Evolutionary conservation across 2,888 invertebrate species (phyloP).

Genomic region (Crepidodera aurea): DNA sequence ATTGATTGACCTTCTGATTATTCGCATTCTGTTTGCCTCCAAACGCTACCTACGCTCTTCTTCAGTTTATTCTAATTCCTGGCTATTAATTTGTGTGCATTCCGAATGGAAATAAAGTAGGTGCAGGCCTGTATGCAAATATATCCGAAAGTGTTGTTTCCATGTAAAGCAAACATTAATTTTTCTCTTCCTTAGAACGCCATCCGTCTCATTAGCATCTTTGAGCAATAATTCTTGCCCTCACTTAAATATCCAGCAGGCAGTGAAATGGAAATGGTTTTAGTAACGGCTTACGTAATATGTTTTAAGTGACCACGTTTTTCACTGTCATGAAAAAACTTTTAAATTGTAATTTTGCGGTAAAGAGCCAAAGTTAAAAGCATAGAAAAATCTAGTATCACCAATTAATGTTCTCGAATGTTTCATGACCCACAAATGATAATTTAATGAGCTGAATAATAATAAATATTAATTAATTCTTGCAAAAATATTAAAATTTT

Average conservation of each 20-base stretch:
- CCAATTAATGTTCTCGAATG: too few relatives aligned
- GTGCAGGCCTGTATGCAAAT: not conserved
- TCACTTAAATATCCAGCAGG: slow-evolving; percentile 9
- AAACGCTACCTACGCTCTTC: too few relatives aligned
- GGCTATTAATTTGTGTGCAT: too few relatives aligned
- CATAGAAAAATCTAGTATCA: too few relatives aligned
- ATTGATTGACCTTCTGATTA: too few relatives aligned
- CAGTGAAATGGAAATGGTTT: not conserved
- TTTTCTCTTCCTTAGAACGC: slow-evolving; percentile 13
- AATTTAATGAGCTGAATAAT: too few relatives aligned
- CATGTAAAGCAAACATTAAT: slow-evolving; percentile 15
- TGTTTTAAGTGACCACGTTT: not conserved
- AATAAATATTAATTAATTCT: too few relatives aligned
- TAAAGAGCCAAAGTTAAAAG: too few relatives aligned
- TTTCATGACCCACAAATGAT: too few relatives aligned
- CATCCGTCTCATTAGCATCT: slow-evolving; percentile 16
- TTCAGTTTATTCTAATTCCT: too few relatives aligned
- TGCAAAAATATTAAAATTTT: too few relatives aligned
- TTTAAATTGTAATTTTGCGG: not conserved
- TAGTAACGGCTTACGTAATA: not conserved
- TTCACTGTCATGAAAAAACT: not conserved
- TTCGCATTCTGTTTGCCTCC: too few relatives aligned
- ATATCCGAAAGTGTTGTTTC: slow-evolving; percentile 3
- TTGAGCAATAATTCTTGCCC: slow-evolving; percentile 2
- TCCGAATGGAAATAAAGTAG: not conserved